A percentile compares a stretch with the other conserved stretches of the same genome.
These are phyloP conservation scores for Ambastaia sidthimunki DNA, from an alignment of 2,797 vertebrate species.

Conservation along the genomic window DNA sequence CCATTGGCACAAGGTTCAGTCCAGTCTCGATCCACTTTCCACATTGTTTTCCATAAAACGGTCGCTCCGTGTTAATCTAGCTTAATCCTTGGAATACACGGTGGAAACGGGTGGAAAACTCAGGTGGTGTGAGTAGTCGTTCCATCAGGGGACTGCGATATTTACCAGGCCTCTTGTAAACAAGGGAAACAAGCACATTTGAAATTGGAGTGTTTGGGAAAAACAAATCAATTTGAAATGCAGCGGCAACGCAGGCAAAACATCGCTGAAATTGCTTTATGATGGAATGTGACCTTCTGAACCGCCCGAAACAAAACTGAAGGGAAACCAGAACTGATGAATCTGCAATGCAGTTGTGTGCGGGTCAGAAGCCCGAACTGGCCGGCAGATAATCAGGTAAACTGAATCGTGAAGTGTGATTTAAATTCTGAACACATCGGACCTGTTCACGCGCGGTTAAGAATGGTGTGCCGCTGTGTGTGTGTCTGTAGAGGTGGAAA, in stretches of 20 bases:
- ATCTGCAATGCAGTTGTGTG: slow-evolving; percentile 64
- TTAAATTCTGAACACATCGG: slow-evolving; percentile 62
- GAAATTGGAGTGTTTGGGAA: slow-evolving; percentile 40
- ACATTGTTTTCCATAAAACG: not conserved
- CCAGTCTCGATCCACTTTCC: not conserved
- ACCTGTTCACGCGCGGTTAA: slow-evolving; percentile 49
- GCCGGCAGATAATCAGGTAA: slow-evolving; percentile 63
- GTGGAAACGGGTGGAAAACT: slow-evolving; percentile 11
- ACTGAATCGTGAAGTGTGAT: slow-evolving; percentile 57
- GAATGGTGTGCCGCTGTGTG: slow-evolving; percentile 28
- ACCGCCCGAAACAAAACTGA: slow-evolving; percentile 72
- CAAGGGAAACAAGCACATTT: slow-evolving; percentile 47
- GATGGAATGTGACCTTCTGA: slow-evolving; percentile 64
- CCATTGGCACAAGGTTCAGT: slow-evolving; percentile 13
- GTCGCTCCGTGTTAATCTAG: slow-evolving; percentile 31
- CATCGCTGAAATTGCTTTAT: slow-evolving; percentile 63
- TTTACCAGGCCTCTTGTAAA: slow-evolving; percentile 50
- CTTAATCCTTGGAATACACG: slow-evolving; percentile 24
- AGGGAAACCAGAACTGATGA: slow-evolving; percentile 67
- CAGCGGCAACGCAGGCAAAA: slow-evolving; percentile 54
- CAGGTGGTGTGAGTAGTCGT: slow-evolving; percentile 11
- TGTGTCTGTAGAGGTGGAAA: slow-evolving; percentile 45
- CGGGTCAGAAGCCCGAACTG: slow-evolving; percentile 60
- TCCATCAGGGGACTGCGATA: slow-evolving; percentile 44
- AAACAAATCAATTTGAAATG: slow-evolving; percentile 58